Percentiles rank a stretch among this genome's conserved stretches.
Conservation (phyloP, 2,888 invertebrate species). For the Leucophenga maculata region DNA sequence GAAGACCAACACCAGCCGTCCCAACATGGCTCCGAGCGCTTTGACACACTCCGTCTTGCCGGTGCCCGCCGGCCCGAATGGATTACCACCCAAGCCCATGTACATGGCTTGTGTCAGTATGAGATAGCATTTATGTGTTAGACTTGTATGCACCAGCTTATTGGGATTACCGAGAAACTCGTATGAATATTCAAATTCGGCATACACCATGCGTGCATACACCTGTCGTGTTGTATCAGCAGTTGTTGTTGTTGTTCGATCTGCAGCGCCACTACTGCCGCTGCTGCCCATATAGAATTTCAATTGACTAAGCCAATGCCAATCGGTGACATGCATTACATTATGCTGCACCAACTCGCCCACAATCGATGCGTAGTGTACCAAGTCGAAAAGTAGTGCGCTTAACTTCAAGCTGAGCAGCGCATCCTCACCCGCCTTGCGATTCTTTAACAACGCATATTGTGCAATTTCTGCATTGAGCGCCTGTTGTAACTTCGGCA, state of each 20-base stretch:
- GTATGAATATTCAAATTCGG: constrained; percentile 95
- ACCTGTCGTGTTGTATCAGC: constrained; percentile 48
- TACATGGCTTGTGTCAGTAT: constrained; percentile 97
- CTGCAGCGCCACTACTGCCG: constrained; percentile 9
- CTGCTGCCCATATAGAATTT: constrained; percentile 78
- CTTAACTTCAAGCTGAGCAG: constrained; percentile 89
- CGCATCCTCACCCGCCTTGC: constrained; percentile 70
- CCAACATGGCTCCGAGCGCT: constrained; percentile 90
- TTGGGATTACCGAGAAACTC: constrained; percentile 98
- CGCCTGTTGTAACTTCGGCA: constrained; percentile 74
- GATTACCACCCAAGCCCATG: constrained; percentile 97
- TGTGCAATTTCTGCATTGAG: constrained; percentile 72
- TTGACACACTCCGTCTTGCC: constrained; percentile 99
- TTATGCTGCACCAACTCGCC: constrained; percentile 82
- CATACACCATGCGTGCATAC: constrained; percentile 88
- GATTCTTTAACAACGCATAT: constrained; percentile 62
- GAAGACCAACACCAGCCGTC: constrained; percentile 94
- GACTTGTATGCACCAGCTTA: constrained; percentile 94
- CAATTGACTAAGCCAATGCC: constrained; percentile 97
- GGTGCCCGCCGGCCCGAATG: constrained; percentile 98
- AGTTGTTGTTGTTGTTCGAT: not conserved
- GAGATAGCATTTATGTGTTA: constrained; percentile 97
- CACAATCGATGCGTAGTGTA: constrained; percentile 90
- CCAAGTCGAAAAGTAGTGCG: constrained; percentile 92
- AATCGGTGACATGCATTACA: constrained; percentile 80